A percentile compares a stretch with the other conserved stretches of the same genome.
phyloP scores from a whole-genome alignment of 2,888 invertebrate genomes.

The Sesamia inferens region DNA sequence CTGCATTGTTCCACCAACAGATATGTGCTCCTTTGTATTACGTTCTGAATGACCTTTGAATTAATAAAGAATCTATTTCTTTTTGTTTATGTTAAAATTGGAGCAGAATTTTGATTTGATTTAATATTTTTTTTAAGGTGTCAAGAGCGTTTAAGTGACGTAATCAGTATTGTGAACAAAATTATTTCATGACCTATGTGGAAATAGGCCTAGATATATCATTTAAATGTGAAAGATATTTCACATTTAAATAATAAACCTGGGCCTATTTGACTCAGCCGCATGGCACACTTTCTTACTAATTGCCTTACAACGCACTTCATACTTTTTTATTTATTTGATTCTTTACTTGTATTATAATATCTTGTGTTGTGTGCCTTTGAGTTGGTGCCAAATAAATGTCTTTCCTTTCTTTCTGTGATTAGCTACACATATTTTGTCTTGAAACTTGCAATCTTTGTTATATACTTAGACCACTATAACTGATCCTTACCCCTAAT shows the following conservation, averaged over 20 bases:
- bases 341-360: background rate
- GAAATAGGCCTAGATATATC: too few relatives aligned
- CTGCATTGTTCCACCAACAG: slow-evolving; percentile 61
- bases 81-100: slow-evolving; percentile 23
- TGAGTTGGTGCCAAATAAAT: background rate
- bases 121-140: background rate
- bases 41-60: slow-evolving; percentile 60
- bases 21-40: slow-evolving; percentile 66
- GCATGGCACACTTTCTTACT: background rate
- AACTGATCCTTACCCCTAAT: background rate
- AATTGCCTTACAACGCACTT: background rate
- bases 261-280: background rate
- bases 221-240: background rate
- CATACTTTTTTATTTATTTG: background rate
- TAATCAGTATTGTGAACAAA: background rate
- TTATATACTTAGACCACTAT: background rate
- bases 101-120: slow-evolving; percentile 1
- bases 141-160: background rate
- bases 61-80: slow-evolving; percentile 47
- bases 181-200: background rate
- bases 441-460: background rate
- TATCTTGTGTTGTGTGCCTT: background rate
- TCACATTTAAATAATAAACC: background rate
- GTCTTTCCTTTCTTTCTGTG: background rate
- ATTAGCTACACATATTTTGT: too few relatives aligned